Evolutionary conservation across 2,113 vertebrate genomes (phyloP).

Genomic region (Strigops habroptila): DNA sequence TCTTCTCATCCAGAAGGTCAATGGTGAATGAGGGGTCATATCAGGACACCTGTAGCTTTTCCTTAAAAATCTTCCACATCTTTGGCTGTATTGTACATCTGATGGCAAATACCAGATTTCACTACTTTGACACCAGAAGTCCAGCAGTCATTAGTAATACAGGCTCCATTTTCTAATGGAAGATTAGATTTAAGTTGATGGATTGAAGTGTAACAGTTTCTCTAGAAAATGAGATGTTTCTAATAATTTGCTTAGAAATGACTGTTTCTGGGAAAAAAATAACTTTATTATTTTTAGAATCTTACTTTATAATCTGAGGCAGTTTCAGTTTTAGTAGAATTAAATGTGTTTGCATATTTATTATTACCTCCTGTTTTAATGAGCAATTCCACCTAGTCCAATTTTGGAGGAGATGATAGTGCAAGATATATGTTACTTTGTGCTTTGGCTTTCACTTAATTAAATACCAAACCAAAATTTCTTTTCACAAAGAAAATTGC

Average conservation of each 20-base stretch:
- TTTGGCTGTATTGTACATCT: not conserved
- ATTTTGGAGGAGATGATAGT: not conserved
- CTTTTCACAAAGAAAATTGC: constrained; percentile 70
- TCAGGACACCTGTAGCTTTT: not conserved
- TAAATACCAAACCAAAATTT: constrained; percentile 23
- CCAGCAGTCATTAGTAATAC: not conserved
- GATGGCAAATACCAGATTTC: not conserved
- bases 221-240: not conserved
- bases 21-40: not conserved
- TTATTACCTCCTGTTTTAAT: not conserved
- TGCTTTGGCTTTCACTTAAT: constrained; percentile 1
- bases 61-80: not conserved
- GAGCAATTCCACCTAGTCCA: not conserved
- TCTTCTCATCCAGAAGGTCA: constrained; percentile 62
- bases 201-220: not conserved
- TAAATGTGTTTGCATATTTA: not conserved
- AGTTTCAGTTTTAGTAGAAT: not conserved
- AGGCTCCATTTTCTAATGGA: not conserved
- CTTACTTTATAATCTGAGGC: not conserved
- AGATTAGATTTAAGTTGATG: not conserved
- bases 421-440: not conserved
- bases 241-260: not conserved
- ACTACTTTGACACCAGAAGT: not conserved
- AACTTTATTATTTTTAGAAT: not conserved
- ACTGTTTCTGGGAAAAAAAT: not conserved